A percentile compares a stretch with the other conserved stretches of the same genome.
Evolutionary conservation across 2,113 vertebrate genomes (phyloP).

Genomic region (Centropristis striata): DNA sequence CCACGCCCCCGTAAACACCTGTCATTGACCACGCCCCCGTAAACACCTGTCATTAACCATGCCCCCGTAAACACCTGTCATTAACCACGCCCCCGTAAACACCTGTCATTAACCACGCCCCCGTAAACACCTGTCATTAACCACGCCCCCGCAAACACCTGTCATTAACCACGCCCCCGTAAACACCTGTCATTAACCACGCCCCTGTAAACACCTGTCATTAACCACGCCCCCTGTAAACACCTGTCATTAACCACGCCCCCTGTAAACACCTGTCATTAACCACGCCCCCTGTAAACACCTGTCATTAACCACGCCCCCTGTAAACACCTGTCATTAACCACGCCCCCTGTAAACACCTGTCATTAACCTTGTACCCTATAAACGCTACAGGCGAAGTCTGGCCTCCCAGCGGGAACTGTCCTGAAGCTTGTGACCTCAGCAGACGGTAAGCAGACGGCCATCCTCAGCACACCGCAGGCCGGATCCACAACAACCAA

Average conservation of each 20-base stretch:
- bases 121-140: no score
- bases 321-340: no score
- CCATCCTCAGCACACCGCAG: constrained; percentile 89
- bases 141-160: background rate
- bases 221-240: no score
- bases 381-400: constrained; percentile 86
- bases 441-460: constrained; percentile 90
- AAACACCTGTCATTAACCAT: no score
- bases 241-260: no score
- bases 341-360: background rate
- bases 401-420: constrained; percentile 88
- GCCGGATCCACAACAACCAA: constrained; percentile 86
- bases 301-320: background rate
- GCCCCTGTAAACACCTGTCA: background rate
- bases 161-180: background rate
- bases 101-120: no score
- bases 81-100: background rate
- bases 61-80: background rate
- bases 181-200: background rate
- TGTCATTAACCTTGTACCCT: background rate
- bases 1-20: no score
- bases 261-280: no score
- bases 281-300: background rate
- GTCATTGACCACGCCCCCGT: background rate
- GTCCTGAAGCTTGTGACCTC: constrained; percentile 92